These are phyloP conservation scores for Channallabes apus DNA, from an alignment of 2,797 vertebrate species.

Conservation along the genomic window DNA sequence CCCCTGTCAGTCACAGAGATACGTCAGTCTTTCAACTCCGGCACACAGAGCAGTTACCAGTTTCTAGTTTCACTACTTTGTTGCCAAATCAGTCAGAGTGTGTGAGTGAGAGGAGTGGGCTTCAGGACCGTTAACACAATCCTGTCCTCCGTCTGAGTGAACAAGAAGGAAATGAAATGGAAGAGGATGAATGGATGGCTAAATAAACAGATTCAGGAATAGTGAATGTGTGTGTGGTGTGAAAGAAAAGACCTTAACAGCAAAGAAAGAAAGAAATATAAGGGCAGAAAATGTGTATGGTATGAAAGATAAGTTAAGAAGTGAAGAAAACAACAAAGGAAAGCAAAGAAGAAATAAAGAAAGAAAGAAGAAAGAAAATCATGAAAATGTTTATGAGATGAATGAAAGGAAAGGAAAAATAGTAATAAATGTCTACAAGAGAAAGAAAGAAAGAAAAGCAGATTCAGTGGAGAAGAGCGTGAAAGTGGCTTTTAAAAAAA, in stretches of 20 bases:
- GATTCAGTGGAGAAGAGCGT: not conserved
- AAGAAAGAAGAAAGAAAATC: not conserved
- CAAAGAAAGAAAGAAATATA: not conserved
- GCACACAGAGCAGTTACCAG: not conserved
- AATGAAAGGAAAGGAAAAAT: not conserved
- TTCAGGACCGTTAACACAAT: not conserved
- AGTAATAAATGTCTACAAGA: not conserved
- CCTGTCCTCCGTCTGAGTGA: not conserved
- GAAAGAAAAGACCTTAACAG: not conserved
- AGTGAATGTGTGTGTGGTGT: not conserved
- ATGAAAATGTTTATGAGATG: too few relatives aligned
- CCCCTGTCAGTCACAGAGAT: constrained; percentile 9
- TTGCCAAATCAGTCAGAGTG: constrained; percentile 12
- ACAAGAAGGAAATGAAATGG: not conserved
- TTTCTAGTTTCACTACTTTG: constrained; percentile 3
- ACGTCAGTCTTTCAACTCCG: not conserved
- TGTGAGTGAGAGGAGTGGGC: not conserved
- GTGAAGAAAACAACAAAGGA: not conserved
- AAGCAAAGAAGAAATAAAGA: not conserved
- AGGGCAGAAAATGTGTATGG: too few relatives aligned
- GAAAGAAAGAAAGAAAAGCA: not conserved
- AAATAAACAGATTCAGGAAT: not conserved
- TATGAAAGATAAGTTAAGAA: too few relatives aligned
- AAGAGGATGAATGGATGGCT: not conserved
- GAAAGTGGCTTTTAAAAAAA: not conserved